Conservation (phyloP, 2,113 vertebrate species). For the Alectura lathami region DNA sequence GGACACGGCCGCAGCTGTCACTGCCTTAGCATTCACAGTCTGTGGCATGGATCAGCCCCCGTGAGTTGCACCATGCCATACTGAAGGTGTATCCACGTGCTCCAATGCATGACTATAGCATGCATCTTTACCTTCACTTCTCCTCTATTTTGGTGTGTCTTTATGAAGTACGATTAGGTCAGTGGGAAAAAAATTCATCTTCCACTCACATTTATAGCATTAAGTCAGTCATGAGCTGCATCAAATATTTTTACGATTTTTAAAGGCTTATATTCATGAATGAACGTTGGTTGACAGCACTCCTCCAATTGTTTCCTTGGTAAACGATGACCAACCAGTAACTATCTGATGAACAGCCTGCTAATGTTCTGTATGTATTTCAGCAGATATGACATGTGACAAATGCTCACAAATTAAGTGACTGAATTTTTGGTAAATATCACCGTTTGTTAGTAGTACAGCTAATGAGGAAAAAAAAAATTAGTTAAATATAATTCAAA, state of each 20-base stretch:
- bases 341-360: background rate
- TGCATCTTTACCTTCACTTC: background rate
- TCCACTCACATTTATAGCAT: background rate
- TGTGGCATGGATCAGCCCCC: background rate
- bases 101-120: rapidly evolving
- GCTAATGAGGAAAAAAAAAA: background rate
- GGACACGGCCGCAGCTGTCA: background rate
- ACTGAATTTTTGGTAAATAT: background rate
- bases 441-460: background rate
- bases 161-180: background rate
- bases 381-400: background rate
- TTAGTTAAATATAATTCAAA: background rate
- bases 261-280: background rate
- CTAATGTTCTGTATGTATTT: background rate
- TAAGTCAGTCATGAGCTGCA: background rate
- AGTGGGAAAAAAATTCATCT: background rate
- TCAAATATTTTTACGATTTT: background rate
- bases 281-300: background rate
- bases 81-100: background rate
- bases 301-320: background rate
- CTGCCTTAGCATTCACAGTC: background rate
- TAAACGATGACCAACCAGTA: background rate
- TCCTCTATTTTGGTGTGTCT: background rate
- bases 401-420: background rate
- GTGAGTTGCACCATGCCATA: background rate